phyloP scores from a whole-genome alignment of 2,113 vertebrate genomes.

The Silurus glanis region DNA sequence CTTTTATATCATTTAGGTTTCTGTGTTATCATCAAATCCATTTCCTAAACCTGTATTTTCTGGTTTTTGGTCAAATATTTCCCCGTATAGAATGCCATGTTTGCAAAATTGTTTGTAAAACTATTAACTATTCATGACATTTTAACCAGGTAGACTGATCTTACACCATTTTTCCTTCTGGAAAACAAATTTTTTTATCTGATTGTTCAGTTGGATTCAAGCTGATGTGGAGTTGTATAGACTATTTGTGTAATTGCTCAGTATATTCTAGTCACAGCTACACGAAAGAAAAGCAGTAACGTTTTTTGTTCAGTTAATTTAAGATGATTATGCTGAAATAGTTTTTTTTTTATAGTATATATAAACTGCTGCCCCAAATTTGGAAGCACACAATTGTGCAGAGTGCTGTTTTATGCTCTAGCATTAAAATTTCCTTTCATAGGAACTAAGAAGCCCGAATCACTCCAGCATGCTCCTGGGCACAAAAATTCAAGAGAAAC shows the following conservation, averaged over 20 bases:
- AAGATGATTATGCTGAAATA: no score
- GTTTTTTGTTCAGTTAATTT: no score
- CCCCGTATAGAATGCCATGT: neutral
- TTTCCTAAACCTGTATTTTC: neutral
- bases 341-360: no score
- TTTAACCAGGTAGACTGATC: neutral
- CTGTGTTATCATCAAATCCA: neutral
- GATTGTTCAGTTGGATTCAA: no score
- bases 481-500: no score
- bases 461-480: neutral
- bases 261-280: no score
- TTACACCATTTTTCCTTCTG: neutral
- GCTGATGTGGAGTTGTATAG: no score
- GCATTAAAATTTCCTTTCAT: neutral
- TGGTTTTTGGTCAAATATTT: conserved; percentile 1
- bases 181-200: no score
- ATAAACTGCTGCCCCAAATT: neutral
- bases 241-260: no score
- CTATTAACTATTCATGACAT: neutral
- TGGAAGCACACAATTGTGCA: neutral
- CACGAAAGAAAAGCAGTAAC: no score
- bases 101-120: neutral
- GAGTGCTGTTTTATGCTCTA: neutral
- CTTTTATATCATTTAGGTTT: conserved; percentile 21
- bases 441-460: neutral